Base-by-base conservation (phyloP, 1,140 invertebrate species). In the Lysiphlebus fabarum region DNA sequence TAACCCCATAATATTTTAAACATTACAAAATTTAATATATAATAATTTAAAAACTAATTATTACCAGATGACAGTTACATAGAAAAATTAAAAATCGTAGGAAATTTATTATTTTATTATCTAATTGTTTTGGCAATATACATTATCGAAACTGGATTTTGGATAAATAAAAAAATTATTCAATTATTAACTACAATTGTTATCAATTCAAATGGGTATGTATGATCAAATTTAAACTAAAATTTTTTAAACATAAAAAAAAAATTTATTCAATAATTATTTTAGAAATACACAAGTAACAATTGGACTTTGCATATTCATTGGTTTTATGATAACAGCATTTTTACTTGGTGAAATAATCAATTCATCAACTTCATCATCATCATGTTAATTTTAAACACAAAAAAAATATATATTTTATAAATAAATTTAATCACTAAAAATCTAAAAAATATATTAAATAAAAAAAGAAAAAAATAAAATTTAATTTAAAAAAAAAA, bases 41-140 rank as follows among this genome's bases (percentile, higher is more conserved):
- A 53, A 43, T 42, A 6, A 26, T 10, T 33, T 56, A 26, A 38
- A 48, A 58, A 58, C n/a, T 43, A 11, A 37, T 12, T 59, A 38
- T 48, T 56, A 33, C 34, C 60, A 69, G 65, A 45, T 42, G 69
- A 67, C 38, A 58, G 49, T 59, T 53, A 58, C 53, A 54, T 60
- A 9, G 53, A 65, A 47, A 65, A 67, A 64, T 61, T 37, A 44
- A 54, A 64, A 62, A 58, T 58, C 37, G 50, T 56, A 7, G 67
- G 65, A 55, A 66, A 63, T 59, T 43, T 69, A 5, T 51, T 65
- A n/a, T 58, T 61, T 17, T 69, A 64, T 58, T 69, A 70, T 56
- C 42, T 67, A 11, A 62, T 70, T 37, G 58, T 62, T 14, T 50
- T 65, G 38, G 50, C 62, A 12, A 64, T 69, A 40, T 65, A 66